phyloP scores from a whole-genome alignment of 2,113 vertebrate genomes.

The Oryzias woworae region DNA sequence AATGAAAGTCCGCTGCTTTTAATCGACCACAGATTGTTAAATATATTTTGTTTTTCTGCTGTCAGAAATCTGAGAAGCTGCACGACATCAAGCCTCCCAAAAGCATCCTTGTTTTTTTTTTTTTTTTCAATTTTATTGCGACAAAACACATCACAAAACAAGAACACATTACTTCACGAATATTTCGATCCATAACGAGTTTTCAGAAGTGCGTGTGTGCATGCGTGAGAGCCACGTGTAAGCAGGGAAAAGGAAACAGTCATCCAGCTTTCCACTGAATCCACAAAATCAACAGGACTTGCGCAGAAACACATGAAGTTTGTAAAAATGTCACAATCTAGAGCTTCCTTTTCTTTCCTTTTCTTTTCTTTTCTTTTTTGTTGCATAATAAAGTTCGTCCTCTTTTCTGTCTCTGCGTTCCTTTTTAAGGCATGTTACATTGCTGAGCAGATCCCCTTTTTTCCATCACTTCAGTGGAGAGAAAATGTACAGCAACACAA shows the following conservation, averaged over 20 bases:
- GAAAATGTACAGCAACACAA: conserved; percentile 54
- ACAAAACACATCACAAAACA: conserved; percentile 71
- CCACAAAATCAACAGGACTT: conserved; percentile 61
- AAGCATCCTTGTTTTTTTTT: conserved; percentile 24
- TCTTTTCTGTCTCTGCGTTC: conserved; percentile 4
- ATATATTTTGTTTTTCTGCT: conserved; percentile 4
- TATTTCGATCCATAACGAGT: conserved; percentile 69
- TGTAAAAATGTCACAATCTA: conserved; percentile 56
- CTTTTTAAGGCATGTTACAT: conserved; percentile 65
- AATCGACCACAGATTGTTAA: too few species aligned
- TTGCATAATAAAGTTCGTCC: conserved; percentile 66
- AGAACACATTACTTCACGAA: conserved; percentile 68
- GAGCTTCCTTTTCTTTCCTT: conserved; percentile 43
- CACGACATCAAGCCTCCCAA: conserved; percentile 47
- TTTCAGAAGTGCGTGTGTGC: conserved; percentile 19
- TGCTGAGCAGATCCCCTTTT: conserved; percentile 15
- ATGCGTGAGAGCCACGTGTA: conserved; percentile 12
- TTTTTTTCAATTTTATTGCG: conserved; percentile 48
- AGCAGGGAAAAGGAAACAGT: conserved; percentile 29
- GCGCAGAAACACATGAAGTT: conserved; percentile 63
- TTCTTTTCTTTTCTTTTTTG: conserved; percentile 38
- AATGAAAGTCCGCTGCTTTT: too few species aligned
- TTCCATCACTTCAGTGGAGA: conserved; percentile 25
- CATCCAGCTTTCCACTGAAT: conserved; percentile 43
- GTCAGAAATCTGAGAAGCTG: conserved; percentile 53